Evolutionary conservation across 2,888 invertebrate species (phyloP), one percentile per base, ranked within the genome.

Genomic region (Drosophila paranaensis): DNA sequence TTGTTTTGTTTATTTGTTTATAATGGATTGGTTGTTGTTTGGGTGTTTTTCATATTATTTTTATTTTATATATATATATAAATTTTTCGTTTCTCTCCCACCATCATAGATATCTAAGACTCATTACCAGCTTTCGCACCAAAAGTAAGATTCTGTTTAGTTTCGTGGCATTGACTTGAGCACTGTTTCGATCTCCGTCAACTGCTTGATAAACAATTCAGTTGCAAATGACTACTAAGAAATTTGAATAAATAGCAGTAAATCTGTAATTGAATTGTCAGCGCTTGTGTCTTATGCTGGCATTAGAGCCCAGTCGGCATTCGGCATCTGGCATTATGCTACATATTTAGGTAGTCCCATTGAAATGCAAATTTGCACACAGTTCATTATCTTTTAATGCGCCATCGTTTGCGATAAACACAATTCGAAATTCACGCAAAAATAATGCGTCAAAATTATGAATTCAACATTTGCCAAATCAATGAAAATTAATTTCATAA

Each of bases 361-460:
- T 79, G 53, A 77, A 64, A 77, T 80, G 77, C 48, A 79, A 76
- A 77, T 77, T 50, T 50, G 33, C 27, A 39, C 35, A 40, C 5
- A 68, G 66, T 82, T 79, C 82, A 88, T 85, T 85, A 85, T 89
- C 89, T 71, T 80, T 77, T 88, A 88, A 88, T 88, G 80, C 68
- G 60, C 40, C 68, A 77, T 57, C 67, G 76, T 64, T 71, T 75
- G 60, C 51, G 72, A 83, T 81, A 84, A 84, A 81, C 71, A 79
- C 76, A 82, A 84, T 84, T 82, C 54, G 53, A 77, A 88, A 89
- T 89, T 88, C 85, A 88, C 88, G 57, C 88, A 84, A 88, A 84
- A 85, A 85, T 85, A 86, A 86, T 90, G 89, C 90, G 88, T 88
- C 90, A 87, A 87, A 90, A 90, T 87, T 87, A 90, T 88, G 77